Conservation (phyloP, 2,113 vertebrate species). For the Ciconia maguari region DNA sequence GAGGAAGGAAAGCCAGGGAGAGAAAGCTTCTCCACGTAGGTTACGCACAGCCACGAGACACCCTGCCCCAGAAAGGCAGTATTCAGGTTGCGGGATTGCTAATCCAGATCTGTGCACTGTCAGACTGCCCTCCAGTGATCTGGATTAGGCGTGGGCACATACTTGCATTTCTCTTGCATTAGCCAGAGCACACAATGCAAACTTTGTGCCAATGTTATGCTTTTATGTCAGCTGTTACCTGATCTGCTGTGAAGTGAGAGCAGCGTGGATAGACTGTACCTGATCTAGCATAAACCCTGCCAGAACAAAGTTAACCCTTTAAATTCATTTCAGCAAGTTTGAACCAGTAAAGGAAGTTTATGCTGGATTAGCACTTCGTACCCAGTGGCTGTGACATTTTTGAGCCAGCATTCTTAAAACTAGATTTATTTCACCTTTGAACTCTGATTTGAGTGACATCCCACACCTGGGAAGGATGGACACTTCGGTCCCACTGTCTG, state of each 20-base stretch:
- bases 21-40: accelerated
- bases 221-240: background rate
- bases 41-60: background rate
- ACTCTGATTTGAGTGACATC: background rate
- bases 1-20: background rate
- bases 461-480: background rate
- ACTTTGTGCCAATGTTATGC: background rate
- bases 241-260: background rate
- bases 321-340: background rate
- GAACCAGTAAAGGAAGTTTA: background rate
- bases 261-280: background rate
- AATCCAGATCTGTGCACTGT: accelerated
- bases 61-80: background rate
- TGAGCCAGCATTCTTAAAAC: background rate
- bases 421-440: background rate
- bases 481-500: background rate
- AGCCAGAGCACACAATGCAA: background rate
- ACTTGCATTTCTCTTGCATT: background rate
- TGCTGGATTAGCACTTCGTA: background rate
- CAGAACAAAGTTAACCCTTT: background rate
- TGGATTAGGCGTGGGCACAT: background rate
- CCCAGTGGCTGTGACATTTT: background rate
- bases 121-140: background rate
- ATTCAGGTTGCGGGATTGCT: background rate
- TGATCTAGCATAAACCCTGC: background rate